Evolutionary conservation across 2,888 invertebrate species (phyloP).

Genomic region (Lycocerus yunnanus): DNA sequence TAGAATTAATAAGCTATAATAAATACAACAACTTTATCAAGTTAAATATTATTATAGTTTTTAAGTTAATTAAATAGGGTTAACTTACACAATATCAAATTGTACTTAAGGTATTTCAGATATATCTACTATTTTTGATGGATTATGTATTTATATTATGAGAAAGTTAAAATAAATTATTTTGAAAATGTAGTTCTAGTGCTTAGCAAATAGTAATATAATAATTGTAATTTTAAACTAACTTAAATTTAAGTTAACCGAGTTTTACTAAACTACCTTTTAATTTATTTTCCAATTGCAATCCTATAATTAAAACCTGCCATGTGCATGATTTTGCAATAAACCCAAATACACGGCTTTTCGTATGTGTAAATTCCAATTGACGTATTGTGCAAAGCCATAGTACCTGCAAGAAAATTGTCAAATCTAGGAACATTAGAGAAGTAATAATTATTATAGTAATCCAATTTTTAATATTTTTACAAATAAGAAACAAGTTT

Average conservation of each 20-base stretch:
- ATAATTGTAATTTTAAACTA: too few species aligned
- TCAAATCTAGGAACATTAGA: too few species aligned
- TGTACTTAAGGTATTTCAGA: not conserved
- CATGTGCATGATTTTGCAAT: not conserved
- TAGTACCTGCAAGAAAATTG: not conserved
- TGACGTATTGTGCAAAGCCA: too few species aligned
- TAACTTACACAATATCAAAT: not conserved
- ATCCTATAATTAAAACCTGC: not conserved
- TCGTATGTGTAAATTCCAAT: not conserved
- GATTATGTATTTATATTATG: too few species aligned
- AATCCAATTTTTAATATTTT: too few species aligned
- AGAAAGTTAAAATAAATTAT: too few species aligned
- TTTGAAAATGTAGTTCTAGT: too few species aligned
- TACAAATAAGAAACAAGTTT: too few species aligned
- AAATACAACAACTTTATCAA: not conserved
- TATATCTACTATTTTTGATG: too few species aligned
- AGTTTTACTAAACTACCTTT: not conserved
- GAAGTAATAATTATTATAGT: too few species aligned
- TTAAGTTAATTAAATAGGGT: not conserved
- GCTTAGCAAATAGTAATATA: too few species aligned
- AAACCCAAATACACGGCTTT: not conserved
- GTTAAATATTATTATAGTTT: not conserved
- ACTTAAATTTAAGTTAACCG: too few species aligned
- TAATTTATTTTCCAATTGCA: not conserved
- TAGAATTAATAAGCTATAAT: not conserved